Base-by-base conservation (phyloP, 1,140 invertebrate genomes). In the Trachymyrmex septentrionalis region DNA sequence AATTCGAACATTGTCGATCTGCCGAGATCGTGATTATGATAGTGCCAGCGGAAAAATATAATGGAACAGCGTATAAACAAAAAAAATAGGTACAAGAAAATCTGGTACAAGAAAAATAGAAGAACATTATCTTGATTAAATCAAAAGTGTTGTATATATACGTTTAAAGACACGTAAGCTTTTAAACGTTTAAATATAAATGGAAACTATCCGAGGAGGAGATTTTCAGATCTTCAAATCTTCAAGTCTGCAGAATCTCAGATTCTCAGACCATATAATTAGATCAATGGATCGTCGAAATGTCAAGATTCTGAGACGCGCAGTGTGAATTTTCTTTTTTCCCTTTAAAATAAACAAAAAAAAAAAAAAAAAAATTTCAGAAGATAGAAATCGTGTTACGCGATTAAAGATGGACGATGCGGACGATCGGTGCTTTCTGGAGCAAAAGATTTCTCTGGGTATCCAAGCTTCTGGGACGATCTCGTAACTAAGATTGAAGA, bases 401-500 rank as follows among this genome's bases (percentile, higher is more conserved):
- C 38, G 27, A 61, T 59, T 34, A 34, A 44, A 34, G n/a, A n/a
- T n/a, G n/a, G n/a, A n/a, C n/a, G n/a, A n/a, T 2, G 57, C n/a
- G 38, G n/a, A 73, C 30, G 19, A 38, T 61, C 14, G 14, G 38
- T 19, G 57, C n/a, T 75, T 84, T 73, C 69, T 50, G 34, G 80
- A 84, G 69, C 55, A 34, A 48, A 50, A 38, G 55, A 24, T 84
- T 50, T 69, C 38, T 27, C 34, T 19, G 24, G 38, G 12, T 24
- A 44, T 48, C n/a, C 9, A 27, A 53, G 21, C n/a, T 44, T 82
- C 67, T 72, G 24, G 30, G 75, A 50, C 66, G 57, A 82, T 82
- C 77, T 82, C 30, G 44, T 82, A 82, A 80, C 82, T 57, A 66
- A 86, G 86, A 89, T 71, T 34, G 75, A 57, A 77, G 27, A 80